A percentile compares a stretch with the other conserved stretches of the same genome.
Evolutionary conservation across 2,113 vertebrate species (phyloP).

Genomic region (Eira barbara): DNA sequence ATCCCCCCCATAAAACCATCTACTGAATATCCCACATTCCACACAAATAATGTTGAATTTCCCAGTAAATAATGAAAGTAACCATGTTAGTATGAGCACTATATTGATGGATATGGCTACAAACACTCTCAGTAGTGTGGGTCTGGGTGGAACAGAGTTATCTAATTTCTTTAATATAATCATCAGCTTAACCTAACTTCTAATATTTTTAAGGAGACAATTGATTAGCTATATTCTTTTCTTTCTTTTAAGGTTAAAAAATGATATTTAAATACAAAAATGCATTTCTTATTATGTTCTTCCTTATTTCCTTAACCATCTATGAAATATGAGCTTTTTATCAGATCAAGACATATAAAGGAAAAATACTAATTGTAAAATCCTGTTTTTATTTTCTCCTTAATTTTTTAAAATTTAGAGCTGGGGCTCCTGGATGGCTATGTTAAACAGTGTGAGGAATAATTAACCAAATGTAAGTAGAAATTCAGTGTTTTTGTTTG

Average conservation of each 20-base stretch:
- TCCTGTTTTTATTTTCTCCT: neutral
- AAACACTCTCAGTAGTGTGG: neutral
- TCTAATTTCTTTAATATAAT: neutral
- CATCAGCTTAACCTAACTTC: neutral
- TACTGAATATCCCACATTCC: neutral
- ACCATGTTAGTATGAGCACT: neutral
- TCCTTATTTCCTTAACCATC: too few species aligned
- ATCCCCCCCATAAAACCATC: neutral
- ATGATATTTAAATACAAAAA: neutral
- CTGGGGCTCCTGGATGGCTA: too few species aligned
- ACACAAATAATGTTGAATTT: neutral
- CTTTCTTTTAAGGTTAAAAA: neutral
- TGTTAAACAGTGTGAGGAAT: neutral
- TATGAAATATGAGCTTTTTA: neutral
- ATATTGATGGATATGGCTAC: neutral
- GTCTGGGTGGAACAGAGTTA: neutral
- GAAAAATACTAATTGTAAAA: neutral
- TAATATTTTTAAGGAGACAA: neutral
- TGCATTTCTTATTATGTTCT: neutral
- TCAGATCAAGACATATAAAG: neutral
- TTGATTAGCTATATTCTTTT: neutral
- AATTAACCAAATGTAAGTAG: neutral
- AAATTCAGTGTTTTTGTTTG: neutral
- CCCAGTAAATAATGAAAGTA: neutral
- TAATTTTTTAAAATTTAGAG: neutral